A percentile compares a stretch with the other conserved stretches of the same genome.
Conservation (phyloP, 64 coral and sea anemone species). For the Montipora sp. region DNA sequence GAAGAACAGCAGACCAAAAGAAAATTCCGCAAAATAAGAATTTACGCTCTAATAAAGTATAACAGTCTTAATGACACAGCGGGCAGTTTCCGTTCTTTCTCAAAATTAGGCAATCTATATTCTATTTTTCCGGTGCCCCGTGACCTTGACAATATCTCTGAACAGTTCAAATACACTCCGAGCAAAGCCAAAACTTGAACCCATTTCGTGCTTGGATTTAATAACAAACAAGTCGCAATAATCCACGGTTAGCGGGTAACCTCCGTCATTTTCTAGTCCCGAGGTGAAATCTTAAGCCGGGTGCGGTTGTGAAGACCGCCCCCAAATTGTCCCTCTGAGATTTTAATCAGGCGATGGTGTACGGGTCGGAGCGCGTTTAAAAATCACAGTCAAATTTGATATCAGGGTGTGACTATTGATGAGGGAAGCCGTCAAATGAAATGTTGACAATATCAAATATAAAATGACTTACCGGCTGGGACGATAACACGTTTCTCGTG, state of each 20-base stretch:
- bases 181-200: background rate
- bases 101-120: constrained; percentile 53
- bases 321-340: background rate
- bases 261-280: constrained; percentile 19
- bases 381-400: constrained; percentile 28
- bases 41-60: no score
- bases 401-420: constrained; percentile 62
- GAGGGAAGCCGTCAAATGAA: constrained; percentile 58
- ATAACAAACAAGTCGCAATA: background rate
- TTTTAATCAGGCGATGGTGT: background rate
- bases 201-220: background rate
- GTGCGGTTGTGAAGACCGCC: constrained; percentile 30
- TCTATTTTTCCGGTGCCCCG: constrained; percentile 9
- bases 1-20: background rate
- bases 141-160: constrained; percentile 13
- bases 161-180: constrained; percentile 35
- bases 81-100: background rate
- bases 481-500: constrained; percentile 96
- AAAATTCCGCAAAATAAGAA: background rate
- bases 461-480: constrained; percentile 82
- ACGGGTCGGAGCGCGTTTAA: constrained; percentile 21
- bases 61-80: background rate
- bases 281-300: background rate
- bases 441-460: constrained; percentile 47
- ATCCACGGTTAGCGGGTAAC: constrained; percentile 1